Percentiles rank a stretch among this genome's conserved stretches.
phyloP scores from a whole-genome alignment of 2,888 invertebrate genomes.

The Copidosoma aretas region DNA sequence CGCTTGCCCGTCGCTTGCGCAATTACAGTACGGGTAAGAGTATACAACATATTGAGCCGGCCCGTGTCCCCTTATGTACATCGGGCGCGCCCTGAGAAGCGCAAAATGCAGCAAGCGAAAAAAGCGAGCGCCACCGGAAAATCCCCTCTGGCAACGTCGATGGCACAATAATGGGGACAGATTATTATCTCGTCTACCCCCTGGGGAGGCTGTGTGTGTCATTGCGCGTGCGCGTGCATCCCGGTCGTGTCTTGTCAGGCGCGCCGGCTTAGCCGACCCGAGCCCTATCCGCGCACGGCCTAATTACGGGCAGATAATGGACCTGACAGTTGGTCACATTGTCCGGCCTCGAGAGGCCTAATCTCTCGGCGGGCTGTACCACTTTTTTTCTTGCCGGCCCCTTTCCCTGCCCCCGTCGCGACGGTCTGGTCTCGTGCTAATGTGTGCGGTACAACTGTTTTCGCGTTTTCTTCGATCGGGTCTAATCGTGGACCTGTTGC shows the following conservation, averaged over 20 bases:
- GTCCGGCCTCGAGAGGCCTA: slow-evolving; percentile 31
- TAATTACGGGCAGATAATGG: slow-evolving; percentile 59
- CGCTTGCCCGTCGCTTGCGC: too few relatives aligned
- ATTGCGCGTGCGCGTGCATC: slow-evolving; percentile 19
- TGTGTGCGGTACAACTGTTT: background rate
- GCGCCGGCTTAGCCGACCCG: slow-evolving; percentile 9
- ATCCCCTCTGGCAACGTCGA: slow-evolving; percentile 59
- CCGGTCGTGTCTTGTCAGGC: slow-evolving; percentile 27
- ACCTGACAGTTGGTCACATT: slow-evolving; percentile 57
- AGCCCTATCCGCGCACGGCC: slow-evolving; percentile 43
- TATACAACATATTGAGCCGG: too few relatives aligned
- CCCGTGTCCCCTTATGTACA: too few relatives aligned
- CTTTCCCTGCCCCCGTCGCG: background rate
- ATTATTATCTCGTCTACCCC: slow-evolving; percentile 64
- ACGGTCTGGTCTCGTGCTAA: slow-evolving; percentile 16
- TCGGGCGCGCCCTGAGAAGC: too few relatives aligned
- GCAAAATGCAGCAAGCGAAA: slow-evolving; percentile 1
- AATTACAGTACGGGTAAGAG: too few relatives aligned
- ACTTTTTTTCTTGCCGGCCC: background rate
- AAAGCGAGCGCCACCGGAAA: slow-evolving; percentile 50
- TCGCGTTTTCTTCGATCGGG: too few relatives aligned
- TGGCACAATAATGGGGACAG: slow-evolving; percentile 62
- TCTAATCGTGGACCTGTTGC: too few relatives aligned
- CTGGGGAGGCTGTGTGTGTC: slow-evolving; percentile 46
- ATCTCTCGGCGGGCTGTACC: background rate